These are phyloP conservation scores for Alentia gelatinosa DNA, from an alignment of 2,888 invertebrate species.

Conservation along the genomic window DNA sequence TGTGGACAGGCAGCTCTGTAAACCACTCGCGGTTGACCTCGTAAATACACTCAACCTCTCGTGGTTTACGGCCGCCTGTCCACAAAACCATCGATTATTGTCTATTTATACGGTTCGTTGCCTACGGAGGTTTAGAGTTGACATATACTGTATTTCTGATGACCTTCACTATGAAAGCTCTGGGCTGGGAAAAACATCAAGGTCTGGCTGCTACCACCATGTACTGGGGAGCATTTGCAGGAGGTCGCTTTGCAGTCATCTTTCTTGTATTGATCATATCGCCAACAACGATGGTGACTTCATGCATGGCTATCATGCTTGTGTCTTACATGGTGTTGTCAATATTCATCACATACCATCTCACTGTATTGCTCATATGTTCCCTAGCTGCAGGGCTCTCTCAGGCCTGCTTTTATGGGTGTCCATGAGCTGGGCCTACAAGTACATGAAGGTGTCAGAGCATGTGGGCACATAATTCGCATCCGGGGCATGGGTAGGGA, in stretches of 20 bases:
- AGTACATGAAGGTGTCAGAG: slow-evolving; percentile 6
- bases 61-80: too few relatives aligned
- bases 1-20: too few relatives aligned
- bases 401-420: slow-evolving; percentile 15
- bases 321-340: not conserved
- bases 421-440: slow-evolving; percentile 54
- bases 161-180: slow-evolving; percentile 8
- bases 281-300: slow-evolving; percentile 8
- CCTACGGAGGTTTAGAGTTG: slow-evolving; percentile 30
- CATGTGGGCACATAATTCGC: not conserved
- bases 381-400: not conserved
- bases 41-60: too few relatives aligned
- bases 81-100: too few relatives aligned
- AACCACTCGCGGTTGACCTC: too few relatives aligned
- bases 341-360: not conserved
- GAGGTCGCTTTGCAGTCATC: not conserved
- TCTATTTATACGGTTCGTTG: slow-evolving; percentile 15
- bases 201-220: slow-evolving; percentile 7
- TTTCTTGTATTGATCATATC: not conserved
- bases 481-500: slow-evolving; percentile 10
- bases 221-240: slow-evolving; percentile 48
- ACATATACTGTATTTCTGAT: slow-evolving; percentile 17
- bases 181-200: slow-evolving; percentile 13
- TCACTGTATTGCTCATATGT: not conserved
- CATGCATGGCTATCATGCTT: not conserved